phyloP scores from a whole-genome alignment of 92 coral and sea anemone genomes.

The Palythoa grandis region DNA sequence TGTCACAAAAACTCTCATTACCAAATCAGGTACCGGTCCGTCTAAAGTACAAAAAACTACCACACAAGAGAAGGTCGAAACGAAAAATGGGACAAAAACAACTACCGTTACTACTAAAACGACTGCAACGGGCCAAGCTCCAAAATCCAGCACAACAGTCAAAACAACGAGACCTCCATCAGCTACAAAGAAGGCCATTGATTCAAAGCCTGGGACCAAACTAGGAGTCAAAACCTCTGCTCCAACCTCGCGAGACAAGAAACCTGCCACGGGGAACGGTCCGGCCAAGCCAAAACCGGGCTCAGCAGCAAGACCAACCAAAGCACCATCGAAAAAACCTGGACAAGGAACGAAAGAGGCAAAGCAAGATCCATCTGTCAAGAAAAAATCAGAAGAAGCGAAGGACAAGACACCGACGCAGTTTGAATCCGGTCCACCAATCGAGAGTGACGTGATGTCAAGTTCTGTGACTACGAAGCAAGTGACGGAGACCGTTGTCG shows the following conservation, averaged over 20 bases:
- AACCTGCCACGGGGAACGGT: conserved; percentile 20
- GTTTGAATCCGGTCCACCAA: conserved; percentile 32
- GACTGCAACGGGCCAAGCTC: conserved; percentile 37
- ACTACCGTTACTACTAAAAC: conserved; percentile 40
- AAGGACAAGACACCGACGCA: neutral
- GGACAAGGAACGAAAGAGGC: conserved; percentile 6
- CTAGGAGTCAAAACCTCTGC: conserved; percentile 10
- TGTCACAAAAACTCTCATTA: conserved; percentile 36
- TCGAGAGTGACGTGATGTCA: neutral
- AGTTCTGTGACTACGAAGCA: conserved; percentile 22
- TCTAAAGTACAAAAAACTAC: conserved; percentile 37
- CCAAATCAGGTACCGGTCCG: conserved; percentile 43
- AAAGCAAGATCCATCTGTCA: neutral
- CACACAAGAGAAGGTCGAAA: conserved; percentile 12
- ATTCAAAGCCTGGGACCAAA: conserved; percentile 27
- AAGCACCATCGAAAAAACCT: conserved; percentile 29
- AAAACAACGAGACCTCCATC: conserved; percentile 35
- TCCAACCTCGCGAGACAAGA: conserved; percentile 36
- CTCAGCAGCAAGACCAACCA: conserved; percentile 18
- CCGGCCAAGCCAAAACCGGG: conserved; percentile 22
- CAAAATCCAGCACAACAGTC: conserved; percentile 44
- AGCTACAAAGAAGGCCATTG: conserved; percentile 24
- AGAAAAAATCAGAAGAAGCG: neutral
- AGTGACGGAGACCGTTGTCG: conserved; percentile 33
- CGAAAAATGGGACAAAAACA: conserved; percentile 24